These are phyloP conservation scores for Phylloscopus collybita DNA, from an alignment of 2,797 vertebrate genomes.

Conservation along the genomic window DNA sequence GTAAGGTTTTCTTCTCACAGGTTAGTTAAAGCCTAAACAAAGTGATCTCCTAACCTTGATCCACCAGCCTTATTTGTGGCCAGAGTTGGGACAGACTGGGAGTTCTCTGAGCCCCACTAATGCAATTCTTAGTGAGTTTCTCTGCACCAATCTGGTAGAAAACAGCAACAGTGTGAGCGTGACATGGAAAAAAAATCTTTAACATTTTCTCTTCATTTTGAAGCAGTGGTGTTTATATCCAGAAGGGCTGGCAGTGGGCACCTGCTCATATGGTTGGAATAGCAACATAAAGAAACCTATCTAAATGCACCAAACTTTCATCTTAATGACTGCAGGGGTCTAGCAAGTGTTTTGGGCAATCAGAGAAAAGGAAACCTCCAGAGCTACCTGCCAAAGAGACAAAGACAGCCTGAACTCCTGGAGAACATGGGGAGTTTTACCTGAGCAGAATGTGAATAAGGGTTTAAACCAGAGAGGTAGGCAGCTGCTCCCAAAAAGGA, in stretches of 20 bases:
- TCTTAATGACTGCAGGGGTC: not conserved
- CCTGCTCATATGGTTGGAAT: not conserved
- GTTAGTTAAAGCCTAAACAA: not conserved
- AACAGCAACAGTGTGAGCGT: not conserved
- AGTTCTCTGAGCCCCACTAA: not conserved
- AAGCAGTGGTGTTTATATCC: not conserved
- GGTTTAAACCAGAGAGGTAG: not conserved
- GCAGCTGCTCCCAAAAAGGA: not conserved
- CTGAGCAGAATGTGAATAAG: not conserved
- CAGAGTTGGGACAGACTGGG: not conserved
- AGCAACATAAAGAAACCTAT: not conserved
- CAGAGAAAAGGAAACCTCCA: not conserved
- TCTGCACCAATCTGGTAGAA: slow-evolving; percentile 14
- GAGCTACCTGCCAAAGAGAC: not conserved
- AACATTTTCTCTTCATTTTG: not conserved
- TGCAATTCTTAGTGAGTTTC: not conserved
- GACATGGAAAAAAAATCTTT: not conserved
- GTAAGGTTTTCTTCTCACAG: not conserved
- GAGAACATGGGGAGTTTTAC: not conserved
- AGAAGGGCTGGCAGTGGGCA: not conserved
- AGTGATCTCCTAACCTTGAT: not conserved
- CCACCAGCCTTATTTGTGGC: not conserved
- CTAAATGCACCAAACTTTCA: not conserved
- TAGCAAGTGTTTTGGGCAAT: not conserved
- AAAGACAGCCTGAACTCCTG: not conserved